phyloP scores from a whole-genome alignment of 2,113 vertebrate genomes.

The Sardina pilchardus region DNA sequence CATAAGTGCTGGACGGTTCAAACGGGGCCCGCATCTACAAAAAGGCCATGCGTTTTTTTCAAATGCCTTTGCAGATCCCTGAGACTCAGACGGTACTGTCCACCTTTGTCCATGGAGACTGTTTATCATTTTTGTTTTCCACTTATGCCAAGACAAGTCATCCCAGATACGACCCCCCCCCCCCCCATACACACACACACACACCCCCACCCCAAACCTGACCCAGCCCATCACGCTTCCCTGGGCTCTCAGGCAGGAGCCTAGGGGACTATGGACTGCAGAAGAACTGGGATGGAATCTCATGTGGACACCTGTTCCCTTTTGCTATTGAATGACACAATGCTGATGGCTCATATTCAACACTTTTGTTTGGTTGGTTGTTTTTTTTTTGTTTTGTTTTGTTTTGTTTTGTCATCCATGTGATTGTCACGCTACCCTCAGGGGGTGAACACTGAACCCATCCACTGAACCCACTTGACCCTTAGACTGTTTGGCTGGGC shows the following conservation, averaged over 20 bases:
- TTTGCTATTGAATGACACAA: background rate
- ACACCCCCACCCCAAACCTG: no score
- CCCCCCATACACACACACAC: background rate
- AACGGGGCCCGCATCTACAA: slow-evolving; percentile 81
- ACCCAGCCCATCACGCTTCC: background rate
- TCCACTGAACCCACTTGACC: background rate
- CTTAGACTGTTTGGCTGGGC: background rate
- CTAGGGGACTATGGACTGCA: background rate
- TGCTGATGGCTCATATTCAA: background rate
- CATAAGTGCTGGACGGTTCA: slow-evolving; percentile 91
- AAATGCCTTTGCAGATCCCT: slow-evolving; percentile 84
- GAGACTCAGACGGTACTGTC: slow-evolving; percentile 32
- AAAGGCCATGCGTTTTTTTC: slow-evolving; percentile 80
- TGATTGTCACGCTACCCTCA: background rate
- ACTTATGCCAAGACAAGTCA: background rate
- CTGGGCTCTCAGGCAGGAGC: background rate
- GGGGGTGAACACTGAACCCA: background rate
- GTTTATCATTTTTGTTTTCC: background rate
- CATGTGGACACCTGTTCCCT: background rate
- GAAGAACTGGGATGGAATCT: background rate
- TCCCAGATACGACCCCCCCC: background rate
- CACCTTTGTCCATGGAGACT: background rate
- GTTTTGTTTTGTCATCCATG: background rate
- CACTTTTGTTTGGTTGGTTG: background rate
- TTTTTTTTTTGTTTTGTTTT: background rate